Evolutionary conservation across 2,797 vertebrate species (phyloP), one percentile per base, ranked within the genome.

Genomic region (Caiman crocodilus): DNA sequence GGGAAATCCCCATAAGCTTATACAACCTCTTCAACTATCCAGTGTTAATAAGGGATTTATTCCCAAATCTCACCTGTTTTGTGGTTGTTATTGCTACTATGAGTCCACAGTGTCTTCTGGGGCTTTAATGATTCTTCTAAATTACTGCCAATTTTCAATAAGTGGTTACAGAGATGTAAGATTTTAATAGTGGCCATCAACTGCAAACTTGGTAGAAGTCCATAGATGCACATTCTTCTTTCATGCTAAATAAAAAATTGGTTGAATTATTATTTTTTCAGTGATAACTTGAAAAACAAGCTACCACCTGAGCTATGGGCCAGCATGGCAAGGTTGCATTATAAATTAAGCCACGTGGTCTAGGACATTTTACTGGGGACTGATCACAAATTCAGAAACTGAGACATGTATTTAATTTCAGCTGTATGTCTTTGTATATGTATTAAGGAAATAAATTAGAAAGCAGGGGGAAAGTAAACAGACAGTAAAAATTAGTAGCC

Each of bases 381-480:
- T 58, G 28, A 65, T 57, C 26, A 7, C 0, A 1, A 64, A 88
- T 63, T 58, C 17, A 58, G 17, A 17, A 58, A 84, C 4, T 23
- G n/a, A 13, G 2, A 80, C 26, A 15, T 20, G 14, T 12, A 42
- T 42, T 69, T 74, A 64, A 79, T 6, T 71, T 86, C 13, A 71
- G 28, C 20, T 18, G 14, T 55, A 16, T 63, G 6, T 76, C 5
- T 74, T 86, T 75, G 2, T 50, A 50, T 50, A 50, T 50, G 42
- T 50, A 50, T 57, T 86, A 50, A 77, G 87, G 16, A 76, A 74
- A 63, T 5, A 76, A 74, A 63, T 5, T 5, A 11, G 35, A 6
- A 21, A 86, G 6, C 4, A 2, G 0, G 2, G 4, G 5, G 0
- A 1, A 55, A 73, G 69, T 63, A n/a, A 1, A 1, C 28, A 35